These are phyloP conservation scores for Geotrypetes seraphini DNA, from an alignment of 2,797 vertebrate species.

Conservation along the genomic window DNA sequence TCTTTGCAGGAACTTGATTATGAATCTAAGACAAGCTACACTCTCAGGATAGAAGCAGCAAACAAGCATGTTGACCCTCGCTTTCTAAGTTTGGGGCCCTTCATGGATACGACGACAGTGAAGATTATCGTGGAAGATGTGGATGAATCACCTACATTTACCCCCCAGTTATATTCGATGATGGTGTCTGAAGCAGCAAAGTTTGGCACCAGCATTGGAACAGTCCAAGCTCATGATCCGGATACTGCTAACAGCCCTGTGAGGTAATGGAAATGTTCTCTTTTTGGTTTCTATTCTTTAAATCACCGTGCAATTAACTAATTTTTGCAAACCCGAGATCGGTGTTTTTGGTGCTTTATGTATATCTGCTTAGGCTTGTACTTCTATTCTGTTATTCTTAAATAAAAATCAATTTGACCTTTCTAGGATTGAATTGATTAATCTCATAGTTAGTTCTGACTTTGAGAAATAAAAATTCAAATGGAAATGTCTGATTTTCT, in stretches of 20 bases:
- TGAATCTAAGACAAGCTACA: slow-evolving; percentile 81
- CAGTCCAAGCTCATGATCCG: slow-evolving; percentile 80
- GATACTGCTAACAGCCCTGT: slow-evolving; percentile 76
- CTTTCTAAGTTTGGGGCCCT: slow-evolving; percentile 79
- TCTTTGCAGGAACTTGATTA: slow-evolving; percentile 75
- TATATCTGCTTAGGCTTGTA: too few species aligned
- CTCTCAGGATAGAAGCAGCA: slow-evolving; percentile 79
- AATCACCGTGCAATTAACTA: too few species aligned
- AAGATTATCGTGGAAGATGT: slow-evolving; percentile 86
- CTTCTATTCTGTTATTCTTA: too few species aligned
- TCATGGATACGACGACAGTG: slow-evolving; percentile 75
- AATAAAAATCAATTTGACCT: too few species aligned
- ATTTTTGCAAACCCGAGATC: too few species aligned
- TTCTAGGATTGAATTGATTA: too few species aligned
- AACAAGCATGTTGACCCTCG: slow-evolving; percentile 83
- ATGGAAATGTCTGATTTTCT: too few species aligned
- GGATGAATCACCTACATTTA: slow-evolving; percentile 82
- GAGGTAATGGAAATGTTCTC: slow-evolving; percentile 56
- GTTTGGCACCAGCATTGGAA: slow-evolving; percentile 79
- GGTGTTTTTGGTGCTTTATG: too few species aligned
- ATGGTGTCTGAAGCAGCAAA: slow-evolving; percentile 81
- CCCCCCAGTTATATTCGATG: slow-evolving; percentile 64
- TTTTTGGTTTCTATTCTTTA: too few species aligned
- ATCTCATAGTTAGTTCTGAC: too few species aligned
- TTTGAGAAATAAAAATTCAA: too few species aligned